These are phyloP conservation scores for Balanococcus diminutus DNA, from an alignment of 2,888 invertebrate species.

Conservation along the genomic window DNA sequence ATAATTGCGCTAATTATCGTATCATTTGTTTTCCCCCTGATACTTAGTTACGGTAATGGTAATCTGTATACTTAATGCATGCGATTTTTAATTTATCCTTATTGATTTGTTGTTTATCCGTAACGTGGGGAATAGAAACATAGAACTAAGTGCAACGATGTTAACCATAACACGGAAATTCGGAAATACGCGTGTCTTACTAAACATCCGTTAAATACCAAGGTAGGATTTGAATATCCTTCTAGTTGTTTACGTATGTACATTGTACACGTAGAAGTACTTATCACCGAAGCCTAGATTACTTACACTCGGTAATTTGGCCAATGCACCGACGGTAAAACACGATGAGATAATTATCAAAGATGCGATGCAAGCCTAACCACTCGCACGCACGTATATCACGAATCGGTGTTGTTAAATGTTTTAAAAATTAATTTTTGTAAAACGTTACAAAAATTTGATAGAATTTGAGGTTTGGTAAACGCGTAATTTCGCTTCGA, in stretches of 20 bases:
- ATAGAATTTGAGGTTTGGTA: too few species aligned
- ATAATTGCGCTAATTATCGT: background rate
- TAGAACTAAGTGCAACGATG: conserved; percentile 40
- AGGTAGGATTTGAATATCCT: conserved; percentile 39
- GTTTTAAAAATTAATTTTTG: too few species aligned
- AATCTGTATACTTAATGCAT: conserved; percentile 40
- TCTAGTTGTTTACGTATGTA: background rate
- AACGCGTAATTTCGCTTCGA: background rate
- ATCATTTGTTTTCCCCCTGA: background rate
- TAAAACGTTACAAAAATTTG: too few species aligned
- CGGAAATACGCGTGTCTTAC: conserved; percentile 47
- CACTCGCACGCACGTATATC: background rate
- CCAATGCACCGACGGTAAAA: background rate
- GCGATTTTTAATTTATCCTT: conserved; percentile 31
- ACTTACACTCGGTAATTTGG: background rate
- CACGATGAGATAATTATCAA: too few species aligned
- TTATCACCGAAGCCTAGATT: background rate
- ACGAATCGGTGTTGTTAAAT: too few species aligned
- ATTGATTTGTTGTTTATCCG: conserved; percentile 38
- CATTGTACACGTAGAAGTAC: background rate
- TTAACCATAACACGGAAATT: conserved; percentile 46
- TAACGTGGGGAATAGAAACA: conserved; percentile 41
- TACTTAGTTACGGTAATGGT: background rate
- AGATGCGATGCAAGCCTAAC: too few species aligned
- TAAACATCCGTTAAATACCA: conserved; percentile 44